These are phyloP conservation scores for Pelodytes ibericus DNA, from an alignment of 2,797 vertebrate genomes.

Conservation along the genomic window DNA sequence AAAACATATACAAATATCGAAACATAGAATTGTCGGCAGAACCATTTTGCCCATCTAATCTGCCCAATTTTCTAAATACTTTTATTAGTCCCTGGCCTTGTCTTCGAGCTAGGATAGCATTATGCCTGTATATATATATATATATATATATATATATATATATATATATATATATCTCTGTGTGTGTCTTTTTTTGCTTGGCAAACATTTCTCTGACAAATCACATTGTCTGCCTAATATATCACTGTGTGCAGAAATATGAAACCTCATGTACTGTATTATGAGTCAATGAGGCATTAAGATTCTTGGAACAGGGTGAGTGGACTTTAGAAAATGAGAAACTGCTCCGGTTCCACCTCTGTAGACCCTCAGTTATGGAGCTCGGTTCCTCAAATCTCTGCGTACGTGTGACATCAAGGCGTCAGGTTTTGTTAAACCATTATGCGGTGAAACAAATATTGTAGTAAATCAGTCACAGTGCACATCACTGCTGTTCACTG, in stretches of 20 bases:
- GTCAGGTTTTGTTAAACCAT: slow-evolving; percentile 60
- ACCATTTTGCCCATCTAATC: too few relatives aligned
- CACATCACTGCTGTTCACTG: slow-evolving; percentile 57
- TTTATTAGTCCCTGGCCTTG: too few relatives aligned
- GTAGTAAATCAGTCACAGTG: slow-evolving; percentile 60
- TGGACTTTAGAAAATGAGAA: slow-evolving; percentile 77
- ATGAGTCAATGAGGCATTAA: slow-evolving; percentile 82
- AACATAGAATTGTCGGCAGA: too few relatives aligned
- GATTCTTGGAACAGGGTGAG: slow-evolving; percentile 74
- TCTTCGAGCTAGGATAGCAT: too few relatives aligned
- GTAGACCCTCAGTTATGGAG: slow-evolving; percentile 63
- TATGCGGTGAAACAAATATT: slow-evolving; percentile 48
- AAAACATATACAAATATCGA: too few relatives aligned
- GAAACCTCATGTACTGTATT: slow-evolving; percentile 80
- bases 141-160: too few relatives aligned
- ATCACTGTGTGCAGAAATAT: slow-evolving; percentile 76
- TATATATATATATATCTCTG: too few relatives aligned
- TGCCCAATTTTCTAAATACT: too few relatives aligned
- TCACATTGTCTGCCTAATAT: slow-evolving; percentile 77
- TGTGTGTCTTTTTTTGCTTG: slow-evolving; percentile 70
- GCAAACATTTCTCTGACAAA: slow-evolving; percentile 79
- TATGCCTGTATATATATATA: too few relatives aligned
- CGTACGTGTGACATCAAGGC: slow-evolving; percentile 56
- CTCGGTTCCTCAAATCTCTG: slow-evolving; percentile 58
- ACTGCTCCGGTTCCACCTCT: slow-evolving; percentile 68